Base-by-base conservation (phyloP, 2,797 vertebrate species). In the Platyrinchus mystaceus region DNA sequence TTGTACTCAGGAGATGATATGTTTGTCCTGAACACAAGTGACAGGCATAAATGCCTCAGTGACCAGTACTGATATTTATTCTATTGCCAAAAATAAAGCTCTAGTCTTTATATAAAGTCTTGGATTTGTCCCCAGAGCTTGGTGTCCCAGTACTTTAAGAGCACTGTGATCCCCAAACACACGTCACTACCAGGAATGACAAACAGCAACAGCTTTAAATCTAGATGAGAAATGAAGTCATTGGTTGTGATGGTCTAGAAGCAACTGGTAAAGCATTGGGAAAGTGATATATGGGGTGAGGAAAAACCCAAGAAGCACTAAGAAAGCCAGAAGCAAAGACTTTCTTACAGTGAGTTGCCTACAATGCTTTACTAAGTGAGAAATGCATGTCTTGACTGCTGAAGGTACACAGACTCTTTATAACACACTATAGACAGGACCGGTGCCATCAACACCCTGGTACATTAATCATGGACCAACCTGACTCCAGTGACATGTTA, bases 81-180 rank as follows among this genome's bases (percentile, higher is more conserved):
- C 47, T 53, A 30, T 6, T 66, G 53, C 50, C 39, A 96, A 90
- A 96, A 89, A 87, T 69, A 93, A 93, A 92, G n/a, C 37, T 56
- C 52, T 16, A 52, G 14, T 55, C 73, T 79, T 81, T 66, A 76
- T 14, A 30, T 22, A 82, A 91, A 84, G 75, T 20, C 43, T 82
- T 87, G 68, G 49, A 85, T 81, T 78, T 58, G 36, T 86, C 36
- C 50, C 50, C 68, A 28, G 70, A 82, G 43, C 50, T 66, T 73
- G 30, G 14, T 55, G 24, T 75, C 58, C 70, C 62, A 50, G 55
- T 11, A 50, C 16, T 79, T 89, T 44, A 89, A 39, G 47, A 92
- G 70, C 77, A 79, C 32, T 32, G 49, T 9, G 58, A 88, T 34
- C 28, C 46, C 44, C 52, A 55, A 90, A 84, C 30, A 59, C 7